phyloP scores from a whole-genome alignment of 2,113 vertebrate genomes.

The Cyanoramphus novaezelandiae region DNA sequence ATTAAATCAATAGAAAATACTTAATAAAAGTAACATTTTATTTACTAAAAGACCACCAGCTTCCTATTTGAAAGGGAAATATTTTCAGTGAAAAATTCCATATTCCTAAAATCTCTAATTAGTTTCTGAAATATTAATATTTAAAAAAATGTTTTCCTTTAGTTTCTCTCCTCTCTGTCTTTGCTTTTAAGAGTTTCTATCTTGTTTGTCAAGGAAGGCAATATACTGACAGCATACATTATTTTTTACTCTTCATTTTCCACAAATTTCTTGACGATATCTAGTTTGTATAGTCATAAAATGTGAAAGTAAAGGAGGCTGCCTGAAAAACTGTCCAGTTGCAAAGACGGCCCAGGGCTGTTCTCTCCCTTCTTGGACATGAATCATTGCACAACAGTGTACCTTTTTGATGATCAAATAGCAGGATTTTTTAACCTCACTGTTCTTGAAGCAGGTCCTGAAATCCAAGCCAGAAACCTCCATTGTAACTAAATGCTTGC shows the following conservation, averaged over 20 bases:
- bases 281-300: background rate
- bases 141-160: background rate
- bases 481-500: background rate
- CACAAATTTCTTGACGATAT: background rate
- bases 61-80: background rate
- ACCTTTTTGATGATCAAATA: background rate
- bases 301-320: background rate
- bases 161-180: background rate
- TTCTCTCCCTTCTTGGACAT: background rate
- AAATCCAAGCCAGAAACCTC: background rate
- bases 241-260: background rate
- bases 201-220: background rate
- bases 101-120: background rate
- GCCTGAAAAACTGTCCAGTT: background rate
- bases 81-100: background rate
- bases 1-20: background rate
- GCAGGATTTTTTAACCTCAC: background rate
- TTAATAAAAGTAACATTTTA: background rate
- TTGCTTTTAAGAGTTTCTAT: background rate
- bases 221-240: background rate
- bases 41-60: background rate
- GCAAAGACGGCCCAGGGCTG: background rate
- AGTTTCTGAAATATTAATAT: background rate
- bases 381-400: background rate
- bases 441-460: background rate